phyloP scores from a whole-genome alignment of 2,888 invertebrate genomes.

The Heliconius charithonia region DNA sequence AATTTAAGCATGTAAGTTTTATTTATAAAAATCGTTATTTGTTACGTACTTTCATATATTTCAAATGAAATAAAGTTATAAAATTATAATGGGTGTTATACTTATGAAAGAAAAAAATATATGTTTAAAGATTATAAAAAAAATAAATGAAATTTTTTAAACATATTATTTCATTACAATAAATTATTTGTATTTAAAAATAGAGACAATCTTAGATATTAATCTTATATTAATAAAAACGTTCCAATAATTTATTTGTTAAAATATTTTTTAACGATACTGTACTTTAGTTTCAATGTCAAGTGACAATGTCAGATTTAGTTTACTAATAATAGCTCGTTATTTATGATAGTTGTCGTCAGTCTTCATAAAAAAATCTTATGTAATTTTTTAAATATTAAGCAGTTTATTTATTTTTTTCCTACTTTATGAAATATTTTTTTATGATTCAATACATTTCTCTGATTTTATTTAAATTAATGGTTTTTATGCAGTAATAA shows the following conservation, averaged over 20 bases:
- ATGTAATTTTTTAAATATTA: not conserved
- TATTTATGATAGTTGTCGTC: constrained; percentile 8
- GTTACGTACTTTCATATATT: not conserved
- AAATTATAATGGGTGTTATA: no score
- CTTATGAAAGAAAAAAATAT: not conserved
- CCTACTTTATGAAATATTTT: not conserved
- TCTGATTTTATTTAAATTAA: no score
- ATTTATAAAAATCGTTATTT: not conserved
- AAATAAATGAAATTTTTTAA: no score
- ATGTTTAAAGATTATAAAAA: no score
- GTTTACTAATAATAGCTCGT: constrained; percentile 10
- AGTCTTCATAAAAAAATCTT: no score
- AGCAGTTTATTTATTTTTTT: not conserved
- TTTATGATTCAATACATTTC: not conserved
- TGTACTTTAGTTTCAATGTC: not conserved
- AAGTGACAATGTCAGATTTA: not conserved
- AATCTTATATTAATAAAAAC: not conserved
- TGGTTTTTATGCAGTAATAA: no score
- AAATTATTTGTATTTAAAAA: not conserved
- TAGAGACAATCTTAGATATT: no score
- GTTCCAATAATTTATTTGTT: not conserved
- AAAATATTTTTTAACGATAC: not conserved
- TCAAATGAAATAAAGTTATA: not conserved
- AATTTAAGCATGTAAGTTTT: not conserved
- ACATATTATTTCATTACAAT: not conserved